Evolutionary conservation across 2,888 invertebrate species (phyloP).

Genomic region (Troides helena): DNA sequence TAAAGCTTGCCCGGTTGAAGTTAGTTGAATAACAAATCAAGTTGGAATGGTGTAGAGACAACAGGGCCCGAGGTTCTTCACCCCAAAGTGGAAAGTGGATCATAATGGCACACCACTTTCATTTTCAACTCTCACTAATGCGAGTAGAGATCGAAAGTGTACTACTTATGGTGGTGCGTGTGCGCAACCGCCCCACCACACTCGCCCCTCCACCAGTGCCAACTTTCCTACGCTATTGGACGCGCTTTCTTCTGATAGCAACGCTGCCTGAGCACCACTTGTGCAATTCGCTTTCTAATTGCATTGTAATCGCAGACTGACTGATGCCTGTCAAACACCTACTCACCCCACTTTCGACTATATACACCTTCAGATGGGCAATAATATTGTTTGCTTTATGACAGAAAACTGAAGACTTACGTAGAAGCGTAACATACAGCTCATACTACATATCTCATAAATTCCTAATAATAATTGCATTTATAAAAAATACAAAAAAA

Average conservation of each 20-base stretch:
- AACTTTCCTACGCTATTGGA: slow-evolving; percentile 70
- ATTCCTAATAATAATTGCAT: no score
- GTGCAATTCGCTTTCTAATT: slow-evolving; percentile 79
- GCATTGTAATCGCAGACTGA: slow-evolving; percentile 71
- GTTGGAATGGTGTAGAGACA: slow-evolving; percentile 54
- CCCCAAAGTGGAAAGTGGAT: slow-evolving; percentile 75
- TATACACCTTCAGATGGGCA: neutral
- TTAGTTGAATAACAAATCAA: slow-evolving; percentile 55
- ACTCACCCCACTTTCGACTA: slow-evolving; percentile 62
- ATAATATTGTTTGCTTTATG: no score
- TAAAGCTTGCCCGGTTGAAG: slow-evolving; percentile 32
- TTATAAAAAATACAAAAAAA: no score
- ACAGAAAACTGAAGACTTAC: no score
- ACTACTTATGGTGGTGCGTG: slow-evolving; percentile 74
- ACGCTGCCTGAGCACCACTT: slow-evolving; percentile 54
- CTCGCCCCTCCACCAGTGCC: slow-evolving; percentile 43
- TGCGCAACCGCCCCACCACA: slow-evolving; percentile 56
- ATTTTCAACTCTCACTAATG: slow-evolving; percentile 81
- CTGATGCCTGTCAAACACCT: slow-evolving; percentile 57
- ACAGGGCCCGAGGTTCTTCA: slow-evolving; percentile 64
- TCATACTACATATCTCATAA: no score
- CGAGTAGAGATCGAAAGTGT: slow-evolving; percentile 78
- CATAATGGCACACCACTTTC: slow-evolving; percentile 81
- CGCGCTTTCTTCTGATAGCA: slow-evolving; percentile 72
- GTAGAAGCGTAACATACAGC: no score